Conservation (phyloP, 2,888 invertebrate genomes). For the Leucoma salicis region DNA sequence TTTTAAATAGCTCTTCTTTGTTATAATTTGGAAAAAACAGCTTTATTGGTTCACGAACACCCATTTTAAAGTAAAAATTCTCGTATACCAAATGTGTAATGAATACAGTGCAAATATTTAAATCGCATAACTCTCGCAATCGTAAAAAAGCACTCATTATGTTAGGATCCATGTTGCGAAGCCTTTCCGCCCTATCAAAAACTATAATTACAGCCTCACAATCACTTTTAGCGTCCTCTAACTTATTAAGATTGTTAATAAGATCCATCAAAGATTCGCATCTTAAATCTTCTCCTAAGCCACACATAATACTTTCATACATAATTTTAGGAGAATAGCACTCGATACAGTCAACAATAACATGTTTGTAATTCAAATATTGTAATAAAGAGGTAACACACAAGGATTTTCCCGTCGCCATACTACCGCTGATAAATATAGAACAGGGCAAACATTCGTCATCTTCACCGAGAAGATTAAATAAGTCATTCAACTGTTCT, state of each 20-base stretch:
- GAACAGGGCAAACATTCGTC: constrained; percentile 85
- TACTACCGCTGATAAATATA: constrained; percentile 91
- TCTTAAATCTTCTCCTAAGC: constrained; percentile 76
- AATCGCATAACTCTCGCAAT: constrained; percentile 86
- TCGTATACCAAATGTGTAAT: constrained; percentile 91
- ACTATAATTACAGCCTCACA: constrained; percentile 84
- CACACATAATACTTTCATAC: constrained; percentile 87
- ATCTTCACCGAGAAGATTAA: constrained; percentile 75
- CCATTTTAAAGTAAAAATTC: constrained; percentile 88
- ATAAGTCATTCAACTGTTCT: constrained; percentile 68
- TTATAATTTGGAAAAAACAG: constrained; percentile 91
- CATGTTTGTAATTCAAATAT: constrained; percentile 81
- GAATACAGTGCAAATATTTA: constrained; percentile 89
- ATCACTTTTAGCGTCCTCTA: constrained; percentile 43
- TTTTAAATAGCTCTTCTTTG: constrained; percentile 84
- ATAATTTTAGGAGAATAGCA: constrained; percentile 89
- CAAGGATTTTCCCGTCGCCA: constrained; percentile 92
- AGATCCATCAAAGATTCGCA: constrained; percentile 88
- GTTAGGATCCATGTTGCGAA: constrained; percentile 88
- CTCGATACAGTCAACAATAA: constrained; percentile 90
- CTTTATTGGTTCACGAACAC: constrained; percentile 86
- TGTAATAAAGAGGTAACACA: constrained; percentile 84
- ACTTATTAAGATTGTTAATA: constrained; percentile 68
- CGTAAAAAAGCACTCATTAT: constrained; percentile 88
- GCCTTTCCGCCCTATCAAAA: constrained; percentile 90